A percentile compares a stretch with the other conserved stretches of the same genome.
phyloP scores from a whole-genome alignment of 2,113 vertebrate species.

The Petroica traversi region DNA sequence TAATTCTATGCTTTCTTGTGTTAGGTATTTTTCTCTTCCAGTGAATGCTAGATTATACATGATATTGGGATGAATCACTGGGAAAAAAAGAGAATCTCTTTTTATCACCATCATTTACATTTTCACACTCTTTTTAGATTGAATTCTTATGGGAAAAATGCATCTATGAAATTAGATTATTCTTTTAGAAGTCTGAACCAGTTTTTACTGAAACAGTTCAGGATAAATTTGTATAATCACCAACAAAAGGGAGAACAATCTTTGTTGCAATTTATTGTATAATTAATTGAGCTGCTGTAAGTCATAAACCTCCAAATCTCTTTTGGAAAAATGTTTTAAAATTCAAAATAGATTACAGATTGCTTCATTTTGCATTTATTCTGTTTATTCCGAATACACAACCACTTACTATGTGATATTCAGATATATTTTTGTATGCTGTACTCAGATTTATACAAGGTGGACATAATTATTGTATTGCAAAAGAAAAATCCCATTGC shows the following conservation, averaged over 20 bases:
- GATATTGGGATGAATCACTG: background rate
- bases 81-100: background rate
- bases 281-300: slow-evolving; percentile 1
- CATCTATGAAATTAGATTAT: background rate
- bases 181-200: background rate
- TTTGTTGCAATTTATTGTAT: background rate
- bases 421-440: background rate
- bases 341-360: background rate
- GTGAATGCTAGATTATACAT: background rate
- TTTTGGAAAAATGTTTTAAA: background rate
- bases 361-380: slow-evolving; percentile 9
- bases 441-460: background rate
- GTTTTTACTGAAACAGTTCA: background rate
- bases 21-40: background rate
- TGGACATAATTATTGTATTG: background rate
- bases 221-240: background rate
- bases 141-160: background rate
- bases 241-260: background rate
- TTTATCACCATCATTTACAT: background rate
- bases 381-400: background rate
- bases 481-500: background rate
- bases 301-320: background rate
- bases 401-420: background rate
- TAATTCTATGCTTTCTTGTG: background rate
- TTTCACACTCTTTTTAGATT: background rate